Conservation (phyloP, 2,113 vertebrate genomes). For the Catagonus wagneri region DNA sequence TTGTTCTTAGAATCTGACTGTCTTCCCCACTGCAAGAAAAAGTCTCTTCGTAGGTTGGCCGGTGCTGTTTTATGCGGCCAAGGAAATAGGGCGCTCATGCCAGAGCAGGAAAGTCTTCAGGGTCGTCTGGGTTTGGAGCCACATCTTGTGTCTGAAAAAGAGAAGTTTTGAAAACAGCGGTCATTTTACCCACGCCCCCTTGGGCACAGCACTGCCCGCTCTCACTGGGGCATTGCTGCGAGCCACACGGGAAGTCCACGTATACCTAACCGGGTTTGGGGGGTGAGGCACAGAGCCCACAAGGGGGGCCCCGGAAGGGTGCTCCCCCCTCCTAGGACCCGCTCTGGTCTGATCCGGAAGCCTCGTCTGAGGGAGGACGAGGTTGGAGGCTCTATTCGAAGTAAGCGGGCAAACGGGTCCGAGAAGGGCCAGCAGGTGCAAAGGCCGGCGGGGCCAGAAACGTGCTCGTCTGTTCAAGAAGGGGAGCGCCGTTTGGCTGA, state of each 20-base stretch:
- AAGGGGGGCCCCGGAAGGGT: background rate
- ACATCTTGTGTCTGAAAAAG: slow-evolving; percentile 83
- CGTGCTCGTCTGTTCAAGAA: no score
- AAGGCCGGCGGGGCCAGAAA: no score
- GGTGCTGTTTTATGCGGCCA: background rate
- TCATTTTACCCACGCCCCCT: background rate
- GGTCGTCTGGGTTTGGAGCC: slow-evolving; percentile 95
- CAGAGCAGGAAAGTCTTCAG: slow-evolving; percentile 96
- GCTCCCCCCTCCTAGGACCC: background rate
- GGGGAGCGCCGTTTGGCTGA: no score
- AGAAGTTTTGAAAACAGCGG: background rate
- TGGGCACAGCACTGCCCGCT: background rate
- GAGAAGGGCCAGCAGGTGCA: no score
- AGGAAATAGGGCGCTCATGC: slow-evolving; percentile 77
- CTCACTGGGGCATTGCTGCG: no score
- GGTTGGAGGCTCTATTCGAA: background rate
- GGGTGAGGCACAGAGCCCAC: background rate
- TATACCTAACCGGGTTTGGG: no score
- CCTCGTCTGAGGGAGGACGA: background rate
- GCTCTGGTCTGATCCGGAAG: background rate
- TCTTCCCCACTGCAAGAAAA: slow-evolving; percentile 73
- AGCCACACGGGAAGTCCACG: no score
- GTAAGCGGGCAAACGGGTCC: background rate
- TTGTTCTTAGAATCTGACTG: slow-evolving; percentile 78
- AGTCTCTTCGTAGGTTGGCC: slow-evolving; percentile 53